These are phyloP conservation scores for Plagodis pulveraria DNA, from an alignment of 2,888 invertebrate genomes.

Conservation along the genomic window DNA sequence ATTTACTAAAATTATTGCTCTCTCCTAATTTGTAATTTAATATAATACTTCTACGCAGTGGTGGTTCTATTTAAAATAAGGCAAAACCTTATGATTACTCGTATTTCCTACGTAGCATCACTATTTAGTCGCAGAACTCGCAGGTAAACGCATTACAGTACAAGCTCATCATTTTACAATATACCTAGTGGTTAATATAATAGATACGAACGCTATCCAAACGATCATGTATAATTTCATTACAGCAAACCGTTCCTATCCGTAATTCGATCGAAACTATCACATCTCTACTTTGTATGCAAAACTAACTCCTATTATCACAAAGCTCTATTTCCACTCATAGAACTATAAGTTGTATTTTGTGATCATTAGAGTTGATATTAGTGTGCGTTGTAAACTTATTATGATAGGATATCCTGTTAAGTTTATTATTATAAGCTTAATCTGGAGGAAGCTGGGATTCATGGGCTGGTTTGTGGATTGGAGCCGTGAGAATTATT, in stretches of 20 bases:
- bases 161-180: too few relatives aligned
- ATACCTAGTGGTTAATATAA: not conserved
- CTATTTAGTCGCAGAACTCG: too few relatives aligned
- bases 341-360: constrained; percentile 1
- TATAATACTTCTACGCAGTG: too few relatives aligned
- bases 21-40: too few relatives aligned
- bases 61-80: too few relatives aligned
- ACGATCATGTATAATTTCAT: constrained; percentile 58
- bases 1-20: too few relatives aligned
- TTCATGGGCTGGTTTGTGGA: constrained; percentile 43
- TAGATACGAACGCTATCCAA: constrained; percentile 40
- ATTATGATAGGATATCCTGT: constrained; percentile 44
- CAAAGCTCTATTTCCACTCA: constrained; percentile 1
- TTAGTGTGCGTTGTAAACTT: constrained; percentile 9
- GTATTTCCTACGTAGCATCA: too few relatives aligned
- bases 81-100: too few relatives aligned
- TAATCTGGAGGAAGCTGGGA: constrained; percentile 53
- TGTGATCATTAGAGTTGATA: not conserved
- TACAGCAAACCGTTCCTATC: constrained; percentile 42
- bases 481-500: constrained; percentile 37
- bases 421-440: constrained; percentile 51
- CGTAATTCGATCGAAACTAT: constrained; percentile 39
- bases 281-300: constrained; percentile 59
- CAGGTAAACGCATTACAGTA: too few relatives aligned
- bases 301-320: constrained; percentile 53